Evolutionary conservation across 2,888 invertebrate species (phyloP).

Genomic region (Mechanitis mazaeus): DNA sequence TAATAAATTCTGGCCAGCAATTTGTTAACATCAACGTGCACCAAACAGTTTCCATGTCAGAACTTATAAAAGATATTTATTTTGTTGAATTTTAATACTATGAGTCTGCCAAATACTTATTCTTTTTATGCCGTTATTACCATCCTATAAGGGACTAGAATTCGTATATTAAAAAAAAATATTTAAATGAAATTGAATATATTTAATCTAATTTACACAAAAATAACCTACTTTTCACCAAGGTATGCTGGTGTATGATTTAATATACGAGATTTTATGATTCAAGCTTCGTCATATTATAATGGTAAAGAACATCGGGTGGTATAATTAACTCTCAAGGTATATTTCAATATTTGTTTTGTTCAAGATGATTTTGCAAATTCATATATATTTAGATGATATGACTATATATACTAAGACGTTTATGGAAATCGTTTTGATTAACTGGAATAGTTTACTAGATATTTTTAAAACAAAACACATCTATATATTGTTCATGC

Average conservation of each 20-base stretch:
- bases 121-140: no score
- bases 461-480: no score
- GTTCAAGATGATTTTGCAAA: no score
- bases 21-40: constrained; percentile 12
- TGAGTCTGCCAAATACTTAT: neutral
- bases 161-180: neutral
- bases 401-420: no score
- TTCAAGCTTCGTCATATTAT: constrained; percentile 8
- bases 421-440: no score
- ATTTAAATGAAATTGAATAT: constrained; percentile 12
- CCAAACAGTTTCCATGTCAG: constrained; percentile 2
- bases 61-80: constrained; percentile 6
- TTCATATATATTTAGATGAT: no score
- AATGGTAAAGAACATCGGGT: neutral
- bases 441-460: no score
- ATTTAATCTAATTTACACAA: constrained; percentile 14
- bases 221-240: constrained; percentile 10
- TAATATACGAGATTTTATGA: constrained; percentile 12
- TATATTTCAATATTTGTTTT: no score
- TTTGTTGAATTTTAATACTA: neutral
- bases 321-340: no score
- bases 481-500: no score
- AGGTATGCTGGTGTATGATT: constrained; percentile 9
- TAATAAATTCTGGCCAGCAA: constrained; percentile 15
- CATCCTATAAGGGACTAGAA: neutral